Evolutionary conservation across 2,888 invertebrate species (phyloP).

Genomic region (Liposcelis brunnea): DNA sequence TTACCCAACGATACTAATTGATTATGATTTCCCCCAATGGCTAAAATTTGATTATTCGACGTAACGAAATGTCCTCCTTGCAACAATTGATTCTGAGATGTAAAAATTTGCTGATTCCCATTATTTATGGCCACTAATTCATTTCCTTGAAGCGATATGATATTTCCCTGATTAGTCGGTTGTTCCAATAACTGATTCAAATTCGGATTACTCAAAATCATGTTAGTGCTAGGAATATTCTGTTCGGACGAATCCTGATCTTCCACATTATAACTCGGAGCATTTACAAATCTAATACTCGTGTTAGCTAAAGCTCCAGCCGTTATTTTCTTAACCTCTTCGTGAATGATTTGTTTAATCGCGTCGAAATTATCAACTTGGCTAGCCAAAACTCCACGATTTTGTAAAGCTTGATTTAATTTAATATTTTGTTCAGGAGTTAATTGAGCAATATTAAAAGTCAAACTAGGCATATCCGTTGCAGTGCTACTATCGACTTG

Average conservation of each 20-base stretch:
- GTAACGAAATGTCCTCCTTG: no score
- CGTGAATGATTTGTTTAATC: conserved; percentile 1
- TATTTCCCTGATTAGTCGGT: background rate
- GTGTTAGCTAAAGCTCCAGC: background rate
- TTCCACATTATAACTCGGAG: background rate
- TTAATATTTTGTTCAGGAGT: conserved; percentile 5
- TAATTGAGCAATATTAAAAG: conserved; percentile 3
- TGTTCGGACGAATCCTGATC: background rate
- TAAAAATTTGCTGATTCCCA: no score
- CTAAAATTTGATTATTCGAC: no score
- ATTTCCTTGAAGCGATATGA: no score
- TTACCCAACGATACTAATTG: conserved; percentile 1
- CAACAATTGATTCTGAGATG: no score
- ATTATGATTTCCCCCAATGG: background rate
- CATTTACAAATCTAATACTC: background rate
- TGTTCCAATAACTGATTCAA: conserved; percentile 5
- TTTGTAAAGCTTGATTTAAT: background rate
- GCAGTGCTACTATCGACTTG: background rate
- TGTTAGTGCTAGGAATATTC: background rate
- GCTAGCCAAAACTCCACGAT: conserved; percentile 2
- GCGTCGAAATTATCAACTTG: background rate
- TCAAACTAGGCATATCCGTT: background rate
- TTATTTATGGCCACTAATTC: no score
- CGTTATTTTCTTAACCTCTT: conserved; percentile 2
- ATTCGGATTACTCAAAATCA: conserved; percentile 5